Base-by-base conservation (phyloP, 1,140 invertebrate species). In the Hermatobates lingyangjiaoensis region DNA sequence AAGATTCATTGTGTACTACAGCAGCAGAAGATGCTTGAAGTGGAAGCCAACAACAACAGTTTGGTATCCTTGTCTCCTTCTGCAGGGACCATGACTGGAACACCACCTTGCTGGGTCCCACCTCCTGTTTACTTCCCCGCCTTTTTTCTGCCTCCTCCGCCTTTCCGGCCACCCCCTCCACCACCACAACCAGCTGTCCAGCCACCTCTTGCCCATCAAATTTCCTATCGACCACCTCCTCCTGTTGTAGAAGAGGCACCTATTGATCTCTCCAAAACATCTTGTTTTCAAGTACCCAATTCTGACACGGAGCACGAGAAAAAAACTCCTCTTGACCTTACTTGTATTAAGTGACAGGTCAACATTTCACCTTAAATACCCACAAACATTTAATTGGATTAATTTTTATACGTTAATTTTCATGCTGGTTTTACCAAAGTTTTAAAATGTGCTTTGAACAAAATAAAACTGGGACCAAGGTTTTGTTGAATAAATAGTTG, bases 1-100 rank as follows among this genome's bases (percentile, higher is more conserved):
- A 76, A 76, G 60, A 74, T 76, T 53, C 74, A 76, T 61, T 76
- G 74, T 57, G 63, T 76, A 0, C 69, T 74, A 52, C 70, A 74
- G 56, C 64, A 70, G 54, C 70, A 71, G 45, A 50, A 58, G 34
- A 46, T 51, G 25, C 42, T 14, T 28, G 48, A 47, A 27, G 27
- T 52, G 24, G 34, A 39, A 23, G 45, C 27, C 50, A 47, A 53
- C 40, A 51, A 46, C 50, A 26, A 12, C 18, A 27, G 24, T 15
- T 44, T 25, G 39, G 49, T 21, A 18, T 20, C 10, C 10, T 27
- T 18, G 23, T 27, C 45, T 24, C 3, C 12, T 46, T 24, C 21
- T 12, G 45, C 26, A 18, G 7, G 45, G 23, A 23, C 20, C 18
- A 42, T 24, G 14, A 21, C 30, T 38, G 12, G 30, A 20, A 21